Evolutionary conservation across 1,140 invertebrate genomes (phyloP).

Genomic region (Hycleus phaleratus): DNA sequence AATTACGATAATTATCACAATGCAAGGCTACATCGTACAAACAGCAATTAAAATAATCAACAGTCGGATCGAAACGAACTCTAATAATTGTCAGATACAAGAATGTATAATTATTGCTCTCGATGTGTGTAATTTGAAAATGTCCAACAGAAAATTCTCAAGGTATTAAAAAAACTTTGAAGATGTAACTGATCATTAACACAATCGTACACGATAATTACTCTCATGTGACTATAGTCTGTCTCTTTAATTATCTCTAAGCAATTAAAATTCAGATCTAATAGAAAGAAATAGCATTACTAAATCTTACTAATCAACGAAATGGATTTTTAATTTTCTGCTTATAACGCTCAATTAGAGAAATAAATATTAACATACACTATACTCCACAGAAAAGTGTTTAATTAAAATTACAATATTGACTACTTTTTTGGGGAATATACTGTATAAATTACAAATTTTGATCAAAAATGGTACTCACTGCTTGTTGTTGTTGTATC

Average conservation of each 20-base stretch:
- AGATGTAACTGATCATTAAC: constrained; percentile 12
- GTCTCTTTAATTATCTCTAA: constrained; percentile 4
- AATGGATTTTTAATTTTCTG: background rate
- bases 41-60: constrained; percentile 40
- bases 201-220: constrained; percentile 14
- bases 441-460: background rate
- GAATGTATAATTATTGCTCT: constrained; percentile 30
- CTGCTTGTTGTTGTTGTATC: constrained; percentile 62
- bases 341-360: background rate
- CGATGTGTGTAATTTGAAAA: constrained; percentile 19
- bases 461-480: constrained; percentile 41
- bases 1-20: constrained; percentile 39
- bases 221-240: constrained; percentile 3
- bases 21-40: constrained; percentile 34
- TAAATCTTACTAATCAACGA: background rate
- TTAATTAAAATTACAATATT: too few relatives aligned
- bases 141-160: constrained; percentile 16
- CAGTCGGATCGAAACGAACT: constrained; percentile 29
- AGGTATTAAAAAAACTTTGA: constrained; percentile 4
- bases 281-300: too few relatives aligned
- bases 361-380: too few relatives aligned
- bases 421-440: too few relatives aligned
- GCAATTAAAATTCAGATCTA: too few relatives aligned
- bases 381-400: too few relatives aligned
- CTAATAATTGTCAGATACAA: constrained; percentile 31